Base-by-base conservation (phyloP, 2,888 invertebrate genomes). In the Acheta domesticus region DNA sequence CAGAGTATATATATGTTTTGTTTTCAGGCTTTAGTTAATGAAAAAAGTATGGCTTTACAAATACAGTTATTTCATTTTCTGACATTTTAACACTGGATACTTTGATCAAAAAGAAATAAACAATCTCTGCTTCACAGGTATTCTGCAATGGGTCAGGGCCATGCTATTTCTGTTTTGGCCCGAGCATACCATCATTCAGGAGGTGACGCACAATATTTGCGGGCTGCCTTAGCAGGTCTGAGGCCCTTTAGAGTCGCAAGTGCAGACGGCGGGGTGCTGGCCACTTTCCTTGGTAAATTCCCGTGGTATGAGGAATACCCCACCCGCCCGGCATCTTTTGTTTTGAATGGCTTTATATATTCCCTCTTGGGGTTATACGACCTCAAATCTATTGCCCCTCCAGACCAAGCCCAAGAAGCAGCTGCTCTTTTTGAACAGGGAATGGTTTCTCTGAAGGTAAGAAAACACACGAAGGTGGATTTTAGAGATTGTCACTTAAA, bases 231-330 rank as follows among this genome's bases (percentile, higher is more conserved):
- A 73, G 89, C 92, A 82, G 98, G 95, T 76, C 89, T 96, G 79
- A 91, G 91, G 84, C 92, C 96, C 50, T 96, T 96, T 85, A 90
- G 91, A 85, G 90, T 93, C 81, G 89, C 91, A 11, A 93, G 93
- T 83, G 89, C 88, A 83, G 91, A 92, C 82, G 95, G 95, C 80
- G 97, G 97, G 4, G 96, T 97, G 11, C 89, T 93, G 83, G 95
- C 97, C 0, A 89, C 91, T 83, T 98, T 97, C 88, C 90, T 96
- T 87, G 94, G 94, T 83, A 93, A 93, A 86, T 94, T 93, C 85
- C 91, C 93, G 79, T 99, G 98, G 98, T 99, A 97, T 86, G 99
- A 99, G 86, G 99, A 99, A 86, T 99, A 99, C 87, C 99, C 99
- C 1, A 99, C 99, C 0, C 92, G 92, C 79, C 99, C 99, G 0